Conservation (phyloP, 2,888 invertebrate genomes). For the Laspeyria flexula region DNA sequence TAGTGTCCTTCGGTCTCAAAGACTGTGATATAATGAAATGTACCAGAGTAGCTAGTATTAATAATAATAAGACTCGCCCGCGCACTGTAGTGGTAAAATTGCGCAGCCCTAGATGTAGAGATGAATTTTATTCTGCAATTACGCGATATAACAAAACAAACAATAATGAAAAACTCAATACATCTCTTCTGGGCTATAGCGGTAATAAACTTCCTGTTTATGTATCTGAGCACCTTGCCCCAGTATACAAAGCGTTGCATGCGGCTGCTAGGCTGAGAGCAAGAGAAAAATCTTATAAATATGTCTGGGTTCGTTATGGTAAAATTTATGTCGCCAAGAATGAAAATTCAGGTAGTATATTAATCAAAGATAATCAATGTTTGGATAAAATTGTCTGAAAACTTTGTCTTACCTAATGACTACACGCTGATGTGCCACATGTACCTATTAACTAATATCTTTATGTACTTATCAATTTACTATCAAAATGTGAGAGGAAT, state of each 20-base stretch:
- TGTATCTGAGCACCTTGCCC: constrained; percentile 1
- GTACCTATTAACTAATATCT: too few relatives aligned
- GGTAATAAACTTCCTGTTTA: constrained; percentile 1
- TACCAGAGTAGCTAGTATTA: constrained; percentile 1
- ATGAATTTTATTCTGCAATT: constrained; percentile 2
- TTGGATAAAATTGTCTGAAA: too few relatives aligned
- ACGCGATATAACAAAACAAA: constrained; percentile 6
- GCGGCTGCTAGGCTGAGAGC: constrained; percentile 5
- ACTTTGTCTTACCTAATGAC: too few relatives aligned
- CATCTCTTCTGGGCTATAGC: constrained; percentile 2
- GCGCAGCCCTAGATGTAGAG: constrained; percentile 8
- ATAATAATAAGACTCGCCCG: constrained; percentile 1
- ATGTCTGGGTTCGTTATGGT: constrained; percentile 1
- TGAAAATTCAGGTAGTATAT: too few relatives aligned
- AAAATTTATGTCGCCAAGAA: too few relatives aligned
- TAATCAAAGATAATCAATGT: too few relatives aligned
- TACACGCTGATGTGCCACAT: too few relatives aligned
- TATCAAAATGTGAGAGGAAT: constrained; percentile 9
- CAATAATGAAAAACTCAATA: background rate
- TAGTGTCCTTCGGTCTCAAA: background rate
- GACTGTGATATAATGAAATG: constrained; percentile 3
- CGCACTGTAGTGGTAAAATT: constrained; percentile 1
- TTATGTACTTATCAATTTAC: background rate
- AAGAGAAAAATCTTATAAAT: constrained; percentile 2
- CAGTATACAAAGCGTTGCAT: constrained; percentile 1